Evolutionary conservation across 2,797 vertebrate species (phyloP), one percentile per base, ranked within the genome.

Genomic region (Acipenser transmontanus): DNA sequence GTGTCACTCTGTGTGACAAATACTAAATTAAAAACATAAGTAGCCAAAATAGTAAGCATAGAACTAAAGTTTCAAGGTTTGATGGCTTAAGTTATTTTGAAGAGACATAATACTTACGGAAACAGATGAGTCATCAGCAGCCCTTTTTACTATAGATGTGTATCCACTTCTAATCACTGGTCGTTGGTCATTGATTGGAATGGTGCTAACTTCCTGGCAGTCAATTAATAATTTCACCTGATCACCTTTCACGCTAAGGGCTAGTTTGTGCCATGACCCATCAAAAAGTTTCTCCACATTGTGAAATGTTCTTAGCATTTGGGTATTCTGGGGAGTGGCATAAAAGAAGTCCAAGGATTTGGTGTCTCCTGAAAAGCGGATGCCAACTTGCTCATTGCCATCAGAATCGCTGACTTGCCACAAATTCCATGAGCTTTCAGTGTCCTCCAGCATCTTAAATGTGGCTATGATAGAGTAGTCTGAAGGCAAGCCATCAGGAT

Each of bases 261-360:
- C 82, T 79, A 85, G 69, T 74, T 93, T 92, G 75, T 91, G 88
- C 87, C 85, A 93, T 65, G 83, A 80, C 7, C 86, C 83, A 7
- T 87, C 85, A 68, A 92, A 92, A 63, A 86, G 64, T 65, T 81
- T 85, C 7, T 78, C 79, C 69, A 82, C 68, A 0, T 81, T 80
- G 2, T 72, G 74, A 52, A 87, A 87, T 62, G 84, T 87, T 63
- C 78, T 82, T 61, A 89, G 69, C 74, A 79, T 75, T 49, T 88
- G 71, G 0, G 9, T 78, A 63, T 82, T 76, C 4, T 61, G 67
- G 54, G 79, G 72, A 1, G 66, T 74, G n/a, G 68, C 72, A 75
- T 72, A 89, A 79, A 91, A 88, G 78, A 87, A 84, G 77, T 82
- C 78, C 48, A 92, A 72, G 52, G 80, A 84, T 47, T 64, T 74